Evolutionary conservation across 2,797 vertebrate genomes (phyloP).

Genomic region (Vireo griseus): DNA sequence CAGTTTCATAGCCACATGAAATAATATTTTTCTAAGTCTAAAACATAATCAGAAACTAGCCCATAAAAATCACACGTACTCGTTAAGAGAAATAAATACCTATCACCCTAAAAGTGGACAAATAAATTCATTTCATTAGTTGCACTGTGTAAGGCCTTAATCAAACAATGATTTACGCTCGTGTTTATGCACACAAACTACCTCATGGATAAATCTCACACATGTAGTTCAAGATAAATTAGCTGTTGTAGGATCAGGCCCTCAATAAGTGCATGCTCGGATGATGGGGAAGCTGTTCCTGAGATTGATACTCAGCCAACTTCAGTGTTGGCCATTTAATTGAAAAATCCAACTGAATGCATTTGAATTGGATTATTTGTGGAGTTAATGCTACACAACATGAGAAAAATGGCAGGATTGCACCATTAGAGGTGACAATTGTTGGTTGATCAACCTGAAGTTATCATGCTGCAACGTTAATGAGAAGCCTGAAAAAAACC

Average conservation of each 20-base stretch:
- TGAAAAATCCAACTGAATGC: not conserved
- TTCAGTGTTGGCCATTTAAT: conserved; percentile 15
- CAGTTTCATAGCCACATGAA: not conserved
- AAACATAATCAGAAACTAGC: not conserved
- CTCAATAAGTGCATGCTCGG: not conserved
- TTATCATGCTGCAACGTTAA: not conserved
- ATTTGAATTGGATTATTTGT: conserved; percentile 24
- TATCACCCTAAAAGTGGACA: not conserved
- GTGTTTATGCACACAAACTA: not conserved
- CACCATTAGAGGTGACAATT: conserved; percentile 1
- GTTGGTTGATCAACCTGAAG: conserved; percentile 22
- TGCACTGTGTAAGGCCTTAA: not conserved
- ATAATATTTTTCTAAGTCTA: conserved; percentile 34
- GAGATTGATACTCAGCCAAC: not conserved
- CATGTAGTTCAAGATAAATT: not conserved
- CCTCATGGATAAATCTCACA: not conserved
- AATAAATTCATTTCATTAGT: not conserved
- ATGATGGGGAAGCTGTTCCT: conserved; percentile 12
- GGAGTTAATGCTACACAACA: conserved; percentile 2
- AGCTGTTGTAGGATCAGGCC: not conserved
- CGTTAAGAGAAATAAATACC: not conserved
- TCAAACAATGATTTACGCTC: not conserved
- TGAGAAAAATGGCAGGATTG: conserved; percentile 10
- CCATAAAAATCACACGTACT: not conserved
- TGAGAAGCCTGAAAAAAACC: not conserved